Evolutionary conservation across 2,113 vertebrate genomes (phyloP), one percentile per base, ranked within the genome.

Genomic region (Galemys pyrenaicus): DNA sequence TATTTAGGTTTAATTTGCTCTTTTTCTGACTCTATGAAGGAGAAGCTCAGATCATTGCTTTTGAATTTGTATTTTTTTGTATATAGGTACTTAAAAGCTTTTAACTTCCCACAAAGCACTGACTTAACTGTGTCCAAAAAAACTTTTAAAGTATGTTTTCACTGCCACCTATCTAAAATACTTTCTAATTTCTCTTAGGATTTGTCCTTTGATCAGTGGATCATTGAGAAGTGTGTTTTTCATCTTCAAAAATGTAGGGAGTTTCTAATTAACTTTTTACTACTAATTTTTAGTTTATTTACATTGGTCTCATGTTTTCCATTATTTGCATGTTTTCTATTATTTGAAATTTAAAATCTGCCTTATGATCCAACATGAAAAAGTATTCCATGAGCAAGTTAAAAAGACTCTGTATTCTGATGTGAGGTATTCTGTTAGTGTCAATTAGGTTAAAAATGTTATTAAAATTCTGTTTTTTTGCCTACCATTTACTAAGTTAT

Each of bases 181-280:
- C 73, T 83, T 51, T 44, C 16, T 62, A 51, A 37, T 65, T 79
- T 83, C 28, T 92, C 56, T 78, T 79, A 49, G 30, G 15, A 92
- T 79, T 51, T 92, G 41, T 89, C 73, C 13, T 85, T 92, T 51
- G 32, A 77, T 68, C n/a, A 17, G 22, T 68, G 37, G 37, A 62
- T 44, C 68, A 75, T 77, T 86, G 35, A 81, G 26, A 70, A 49
- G 20, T 28, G 7, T 54, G 20, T 13, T 65, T 87, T 87, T 81
- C 30, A 64, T 56, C 71, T 81, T 19, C 24, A 65, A 51, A 62
- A 46, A 88, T 64, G 81, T 82, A 16, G 37, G 9, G 32, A 81
- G 64, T 74, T 86, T 81, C 30, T 88, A 82, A 28, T 82, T 88
- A 37, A 65, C 39, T 73, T 89, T 82, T 80, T 62, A 49, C 67